Conservation (phyloP, 1,140 invertebrate genomes). For the Macrocentrus cingulum region DNA sequence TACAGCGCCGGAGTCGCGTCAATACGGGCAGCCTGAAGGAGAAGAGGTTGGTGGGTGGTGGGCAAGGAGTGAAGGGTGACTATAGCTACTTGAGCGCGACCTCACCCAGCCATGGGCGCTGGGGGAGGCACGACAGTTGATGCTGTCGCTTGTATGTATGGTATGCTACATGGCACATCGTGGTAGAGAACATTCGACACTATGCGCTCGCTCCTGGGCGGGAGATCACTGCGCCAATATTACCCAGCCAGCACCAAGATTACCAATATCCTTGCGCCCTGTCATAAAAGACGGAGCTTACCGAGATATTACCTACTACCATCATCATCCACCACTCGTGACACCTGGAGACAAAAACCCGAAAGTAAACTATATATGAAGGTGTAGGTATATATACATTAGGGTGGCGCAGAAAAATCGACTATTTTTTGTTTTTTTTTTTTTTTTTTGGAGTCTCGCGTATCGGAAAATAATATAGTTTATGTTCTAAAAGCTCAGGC, state of each 20-base stretch:
- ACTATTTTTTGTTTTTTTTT: no score
- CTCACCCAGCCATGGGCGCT: background rate
- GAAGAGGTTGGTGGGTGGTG: conserved; percentile 2
- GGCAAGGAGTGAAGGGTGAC: background rate
- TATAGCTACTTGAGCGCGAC: background rate
- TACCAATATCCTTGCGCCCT: conserved; percentile 59
- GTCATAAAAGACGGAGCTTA: conserved; percentile 59
- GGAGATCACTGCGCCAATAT: conserved; percentile 58
- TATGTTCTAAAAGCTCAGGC: no score
- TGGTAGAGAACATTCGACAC: conserved; percentile 1
- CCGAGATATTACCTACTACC: conserved; percentile 53
- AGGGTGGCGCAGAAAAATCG: no score
- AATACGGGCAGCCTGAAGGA: conserved; percentile 36
- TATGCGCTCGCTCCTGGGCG: conserved; percentile 20
- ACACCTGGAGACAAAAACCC: no score
- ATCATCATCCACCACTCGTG: conserved; percentile 21
- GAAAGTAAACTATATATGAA: no score
- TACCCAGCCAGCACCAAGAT: conserved; percentile 54
- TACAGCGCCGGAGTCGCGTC: conserved; percentile 44
- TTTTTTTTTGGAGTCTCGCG: no score
- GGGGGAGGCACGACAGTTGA: conserved; percentile 1
- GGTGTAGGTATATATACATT: no score
- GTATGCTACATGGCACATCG: conserved; percentile 9
- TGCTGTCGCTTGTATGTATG: conserved; percentile 6
- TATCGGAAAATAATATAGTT: no score